A percentile compares a stretch with the other conserved stretches of the same genome.
Evolutionary conservation across 2,888 invertebrate species (phyloP).

Genomic region (Penaeus monodon): DNA sequence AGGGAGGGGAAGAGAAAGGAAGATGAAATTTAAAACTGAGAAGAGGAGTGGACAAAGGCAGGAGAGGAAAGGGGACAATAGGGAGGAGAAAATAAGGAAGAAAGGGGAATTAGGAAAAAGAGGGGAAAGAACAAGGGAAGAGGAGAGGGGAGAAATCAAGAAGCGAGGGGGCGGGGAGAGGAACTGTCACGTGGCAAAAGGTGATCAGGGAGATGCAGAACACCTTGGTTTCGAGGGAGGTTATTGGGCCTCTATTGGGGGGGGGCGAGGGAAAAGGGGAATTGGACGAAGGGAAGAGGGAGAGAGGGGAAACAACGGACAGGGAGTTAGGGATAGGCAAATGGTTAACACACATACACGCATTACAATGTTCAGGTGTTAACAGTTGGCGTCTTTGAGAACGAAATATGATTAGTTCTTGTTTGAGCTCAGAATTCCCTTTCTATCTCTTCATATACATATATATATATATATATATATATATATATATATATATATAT

Average conservation of each 20-base stretch:
- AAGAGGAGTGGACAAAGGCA: background rate
- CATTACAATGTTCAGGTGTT: background rate
- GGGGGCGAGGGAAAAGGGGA: background rate
- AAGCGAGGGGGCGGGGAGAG: background rate
- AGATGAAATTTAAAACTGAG: no score
- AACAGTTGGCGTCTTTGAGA: no score
- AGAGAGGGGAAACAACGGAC: background rate
- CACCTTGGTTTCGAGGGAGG: no score
- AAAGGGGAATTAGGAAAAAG: background rate
- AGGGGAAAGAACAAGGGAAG: background rate
- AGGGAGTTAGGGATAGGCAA: background rate
- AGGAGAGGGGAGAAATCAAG: background rate
- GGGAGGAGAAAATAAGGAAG: background rate
- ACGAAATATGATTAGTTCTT: no score
- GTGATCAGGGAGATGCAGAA: no score
- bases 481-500: conserved; percentile 11
- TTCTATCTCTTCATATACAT: background rate
- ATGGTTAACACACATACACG: background rate
- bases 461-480: conserved; percentile 7
- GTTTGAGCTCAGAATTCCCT: no score
- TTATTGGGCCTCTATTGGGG: background rate
- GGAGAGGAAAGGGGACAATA: background rate
- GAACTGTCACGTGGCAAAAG: background rate
- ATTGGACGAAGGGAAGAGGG: background rate
- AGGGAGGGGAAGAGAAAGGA: no score